Percentiles rank a stretch among this genome's conserved stretches.
Conservation (phyloP, 2,113 vertebrate genomes). For the Alosa alosa region DNA sequence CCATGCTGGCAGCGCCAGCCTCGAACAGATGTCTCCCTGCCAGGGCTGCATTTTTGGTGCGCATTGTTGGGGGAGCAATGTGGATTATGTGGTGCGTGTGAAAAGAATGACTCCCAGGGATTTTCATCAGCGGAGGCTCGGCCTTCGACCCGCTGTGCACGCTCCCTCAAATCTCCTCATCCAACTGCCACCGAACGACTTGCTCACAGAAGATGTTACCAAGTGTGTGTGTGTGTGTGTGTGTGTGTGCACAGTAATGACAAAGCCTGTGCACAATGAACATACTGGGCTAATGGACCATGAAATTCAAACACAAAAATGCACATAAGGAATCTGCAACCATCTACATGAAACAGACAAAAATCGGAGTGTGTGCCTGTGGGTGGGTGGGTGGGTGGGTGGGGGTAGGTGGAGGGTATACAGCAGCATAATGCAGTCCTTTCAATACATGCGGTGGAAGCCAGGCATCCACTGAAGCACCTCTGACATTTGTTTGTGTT, state of each 20-base stretch:
- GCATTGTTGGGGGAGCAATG: background rate
- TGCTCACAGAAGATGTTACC: background rate
- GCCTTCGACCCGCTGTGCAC: background rate
- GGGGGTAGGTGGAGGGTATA: background rate
- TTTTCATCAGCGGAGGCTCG: background rate
- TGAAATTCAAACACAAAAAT: background rate
- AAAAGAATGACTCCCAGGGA: conserved; percentile 5
- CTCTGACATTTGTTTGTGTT: background rate
- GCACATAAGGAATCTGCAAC: background rate
- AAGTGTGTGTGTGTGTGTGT: background rate
- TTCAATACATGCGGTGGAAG: background rate
- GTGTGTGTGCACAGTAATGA: background rate
- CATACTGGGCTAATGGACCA: background rate
- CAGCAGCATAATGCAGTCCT: background rate
- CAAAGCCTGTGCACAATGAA: background rate
- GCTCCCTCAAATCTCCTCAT: background rate
- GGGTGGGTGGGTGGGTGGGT: too few relatives aligned
- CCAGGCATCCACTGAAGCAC: background rate
- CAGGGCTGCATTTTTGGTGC: background rate
- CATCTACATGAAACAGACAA: background rate
- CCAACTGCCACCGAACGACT: background rate
- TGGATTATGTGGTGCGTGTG: conserved; percentile 4
- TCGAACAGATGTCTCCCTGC: conserved; percentile 2
- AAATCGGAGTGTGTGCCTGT: background rate
- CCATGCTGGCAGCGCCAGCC: background rate